Conservation (phyloP, 2,888 invertebrate species). For the Autographa pulchrina region DNA sequence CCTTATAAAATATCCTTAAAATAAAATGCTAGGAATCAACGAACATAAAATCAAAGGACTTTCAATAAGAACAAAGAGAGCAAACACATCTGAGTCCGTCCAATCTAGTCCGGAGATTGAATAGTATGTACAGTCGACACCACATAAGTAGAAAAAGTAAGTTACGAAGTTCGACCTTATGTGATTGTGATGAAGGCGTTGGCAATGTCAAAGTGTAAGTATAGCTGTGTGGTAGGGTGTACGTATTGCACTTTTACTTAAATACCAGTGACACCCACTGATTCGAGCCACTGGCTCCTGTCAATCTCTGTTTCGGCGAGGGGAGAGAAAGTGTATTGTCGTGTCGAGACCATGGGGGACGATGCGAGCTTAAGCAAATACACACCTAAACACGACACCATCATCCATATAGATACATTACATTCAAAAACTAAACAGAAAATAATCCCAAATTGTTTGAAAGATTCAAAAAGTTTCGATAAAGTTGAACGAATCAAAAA, state of each 20-base stretch:
- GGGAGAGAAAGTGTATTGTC: slow-evolving; percentile 75
- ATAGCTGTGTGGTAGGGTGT: slow-evolving; percentile 8
- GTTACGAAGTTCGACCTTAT: neutral
- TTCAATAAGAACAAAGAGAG: slow-evolving; percentile 24
- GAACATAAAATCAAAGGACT: slow-evolving; percentile 5
- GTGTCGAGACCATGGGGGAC: slow-evolving; percentile 69
- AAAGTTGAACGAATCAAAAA: slow-evolving; percentile 49
- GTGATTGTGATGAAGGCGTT: neutral
- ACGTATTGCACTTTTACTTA: slow-evolving; percentile 49
- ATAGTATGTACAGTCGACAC: slow-evolving; percentile 32
- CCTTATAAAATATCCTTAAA: neutral
- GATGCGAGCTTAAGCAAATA: slow-evolving; percentile 52
- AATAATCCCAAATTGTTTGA: slow-evolving; percentile 27
- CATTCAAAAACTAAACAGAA: slow-evolving; percentile 24
- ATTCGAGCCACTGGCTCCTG: slow-evolving; percentile 59
- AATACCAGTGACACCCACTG: slow-evolving; percentile 51
- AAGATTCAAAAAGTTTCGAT: slow-evolving; percentile 40
- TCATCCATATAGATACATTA: slow-evolving; percentile 51
- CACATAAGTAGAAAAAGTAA: neutral
- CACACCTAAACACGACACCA: slow-evolving; percentile 54
- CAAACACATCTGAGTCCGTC: slow-evolving; percentile 12
- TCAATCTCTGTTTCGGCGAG: slow-evolving; percentile 63
- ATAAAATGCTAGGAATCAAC: neutral
- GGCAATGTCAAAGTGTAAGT: neutral
- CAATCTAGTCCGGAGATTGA: slow-evolving; percentile 31